Percentiles rank a stretch among this genome's conserved stretches.
These are phyloP conservation scores for Dorcus hopei DNA, from an alignment of 2,888 invertebrate species.

Conservation along the genomic window DNA sequence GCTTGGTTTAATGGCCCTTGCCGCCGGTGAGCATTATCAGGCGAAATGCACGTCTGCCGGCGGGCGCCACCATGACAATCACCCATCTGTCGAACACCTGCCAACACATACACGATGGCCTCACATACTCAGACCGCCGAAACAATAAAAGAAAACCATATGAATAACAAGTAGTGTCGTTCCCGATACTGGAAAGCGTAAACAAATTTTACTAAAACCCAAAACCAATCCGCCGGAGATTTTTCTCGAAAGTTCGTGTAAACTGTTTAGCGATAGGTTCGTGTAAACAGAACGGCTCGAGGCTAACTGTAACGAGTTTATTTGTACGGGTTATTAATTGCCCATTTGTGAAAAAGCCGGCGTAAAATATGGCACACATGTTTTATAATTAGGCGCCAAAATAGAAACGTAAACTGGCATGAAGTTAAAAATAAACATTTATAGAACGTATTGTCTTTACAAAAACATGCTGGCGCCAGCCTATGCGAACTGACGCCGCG, in stretches of 20 bases:
- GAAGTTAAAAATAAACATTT: slow-evolving; percentile 26
- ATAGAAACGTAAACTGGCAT: slow-evolving; percentile 20
- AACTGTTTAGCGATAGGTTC: no score
- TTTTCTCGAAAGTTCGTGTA: no score
- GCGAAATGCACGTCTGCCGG: slow-evolving; percentile 24
- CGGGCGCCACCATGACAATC: slow-evolving; percentile 25
- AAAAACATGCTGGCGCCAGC: slow-evolving; percentile 15
- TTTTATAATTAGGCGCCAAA: slow-evolving; percentile 20
- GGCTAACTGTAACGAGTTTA: no score
- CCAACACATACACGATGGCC: slow-evolving; percentile 4
- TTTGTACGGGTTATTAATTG: no score
- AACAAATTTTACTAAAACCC: no score
- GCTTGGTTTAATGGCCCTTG: slow-evolving; percentile 8
- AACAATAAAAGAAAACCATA: neutral
- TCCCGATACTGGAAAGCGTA: no score
- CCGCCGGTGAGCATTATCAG: slow-evolving; percentile 24
- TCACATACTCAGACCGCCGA: neutral
- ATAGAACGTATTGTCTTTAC: slow-evolving; percentile 26
- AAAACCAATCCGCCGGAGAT: no score
- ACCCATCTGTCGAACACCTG: slow-evolving; percentile 6
- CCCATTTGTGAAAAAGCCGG: neutral
- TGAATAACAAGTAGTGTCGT: no score
- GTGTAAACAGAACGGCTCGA: no score
- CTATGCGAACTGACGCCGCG: slow-evolving; percentile 21
- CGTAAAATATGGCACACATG: neutral